A percentile compares a stretch with the other conserved stretches of the same genome.
Evolutionary conservation across 2,888 invertebrate genomes (phyloP).

Genomic region (Spatulosminthurus flaviceps): DNA sequence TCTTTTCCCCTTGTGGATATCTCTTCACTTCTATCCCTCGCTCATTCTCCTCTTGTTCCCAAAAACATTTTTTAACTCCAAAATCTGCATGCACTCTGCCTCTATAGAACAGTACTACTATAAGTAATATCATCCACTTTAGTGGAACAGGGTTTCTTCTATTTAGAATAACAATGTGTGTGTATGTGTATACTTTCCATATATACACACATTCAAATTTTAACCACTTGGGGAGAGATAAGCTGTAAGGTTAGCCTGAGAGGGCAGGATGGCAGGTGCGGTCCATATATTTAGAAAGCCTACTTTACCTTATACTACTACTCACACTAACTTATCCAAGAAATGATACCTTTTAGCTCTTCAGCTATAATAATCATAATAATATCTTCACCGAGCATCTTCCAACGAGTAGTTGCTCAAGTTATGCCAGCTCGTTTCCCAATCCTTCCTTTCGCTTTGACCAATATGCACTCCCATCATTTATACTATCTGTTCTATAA

Average conservation of each 20-base stretch:
- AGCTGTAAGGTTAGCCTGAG: background rate
- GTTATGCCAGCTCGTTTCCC: too few relatives aligned
- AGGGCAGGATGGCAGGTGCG: background rate
- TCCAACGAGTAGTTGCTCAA: too few relatives aligned
- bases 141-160: slow-evolving; percentile 12
- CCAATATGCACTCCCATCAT: too few relatives aligned
- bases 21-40: slow-evolving; percentile 21
- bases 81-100: background rate
- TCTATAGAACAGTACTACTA: background rate
- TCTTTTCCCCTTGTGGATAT: slow-evolving; percentile 13
- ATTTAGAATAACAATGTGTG: slow-evolving; percentile 2
- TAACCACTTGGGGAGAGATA: background rate
- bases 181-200: background rate
- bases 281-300: slow-evolving; percentile 1
- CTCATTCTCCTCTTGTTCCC: background rate
- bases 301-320: background rate
- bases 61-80: slow-evolving; percentile 2
- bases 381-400: background rate
- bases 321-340: too few relatives aligned
- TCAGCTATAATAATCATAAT: slow-evolving; percentile 18
- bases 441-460: too few relatives aligned
- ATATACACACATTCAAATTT: background rate
- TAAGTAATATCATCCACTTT: background rate
- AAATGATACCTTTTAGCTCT: slow-evolving; percentile 18
- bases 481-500: too few relatives aligned